phyloP scores from a whole-genome alignment of 2,888 invertebrate species.

The Lycia hirtaria region DNA sequence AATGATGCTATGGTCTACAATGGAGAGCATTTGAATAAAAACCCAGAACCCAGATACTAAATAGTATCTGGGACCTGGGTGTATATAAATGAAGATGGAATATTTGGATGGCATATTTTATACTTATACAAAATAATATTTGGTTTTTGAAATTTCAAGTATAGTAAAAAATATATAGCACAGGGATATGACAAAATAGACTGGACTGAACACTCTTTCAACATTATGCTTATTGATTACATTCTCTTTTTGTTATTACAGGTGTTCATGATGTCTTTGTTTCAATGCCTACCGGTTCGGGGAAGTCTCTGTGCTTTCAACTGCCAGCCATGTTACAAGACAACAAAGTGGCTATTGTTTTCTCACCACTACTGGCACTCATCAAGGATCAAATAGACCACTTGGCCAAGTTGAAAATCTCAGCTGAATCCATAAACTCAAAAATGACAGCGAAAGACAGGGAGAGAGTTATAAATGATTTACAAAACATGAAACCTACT shows the following conservation, averaged over 20 bases:
- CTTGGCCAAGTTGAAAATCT: constrained; percentile 90
- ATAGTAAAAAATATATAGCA: too few relatives aligned
- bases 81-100: too few relatives aligned
- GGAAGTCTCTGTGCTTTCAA: constrained; percentile 99
- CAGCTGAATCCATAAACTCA: constrained; percentile 96
- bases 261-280: constrained; percentile 96
- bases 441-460: constrained; percentile 93
- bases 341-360: constrained; percentile 94
- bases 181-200: too few relatives aligned
- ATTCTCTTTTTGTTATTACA: constrained; percentile 55
- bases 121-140: too few relatives aligned
- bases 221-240: too few relatives aligned
- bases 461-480: constrained; percentile 90
- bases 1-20: too few relatives aligned
- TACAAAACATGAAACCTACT: constrained; percentile 89
- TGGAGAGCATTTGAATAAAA: too few relatives aligned
- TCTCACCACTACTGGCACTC: constrained; percentile 97
- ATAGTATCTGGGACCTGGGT: too few relatives aligned
- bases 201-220: too few relatives aligned
- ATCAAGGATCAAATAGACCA: constrained; percentile 99
- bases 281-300: constrained; percentile 99
- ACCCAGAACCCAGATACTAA: too few relatives aligned
- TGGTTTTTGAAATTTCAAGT: too few relatives aligned
- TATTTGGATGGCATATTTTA: too few relatives aligned
- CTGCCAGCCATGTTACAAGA: constrained; percentile 94